Evolutionary conservation across 2,888 invertebrate species (phyloP).

Genomic region (Pristionchus mayeri): DNA sequence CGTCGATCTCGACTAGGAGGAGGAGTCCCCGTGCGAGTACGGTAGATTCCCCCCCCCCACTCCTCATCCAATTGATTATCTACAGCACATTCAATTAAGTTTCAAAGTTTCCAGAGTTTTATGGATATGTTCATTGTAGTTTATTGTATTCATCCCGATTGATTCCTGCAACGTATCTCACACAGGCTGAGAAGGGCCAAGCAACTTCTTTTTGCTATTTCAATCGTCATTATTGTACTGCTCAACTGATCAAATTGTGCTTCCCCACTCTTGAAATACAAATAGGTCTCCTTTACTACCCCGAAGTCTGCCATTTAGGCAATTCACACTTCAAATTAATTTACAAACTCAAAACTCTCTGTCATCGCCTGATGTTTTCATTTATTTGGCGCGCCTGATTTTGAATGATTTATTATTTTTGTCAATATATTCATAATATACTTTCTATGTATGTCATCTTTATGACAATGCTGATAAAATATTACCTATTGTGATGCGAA

Average conservation of each 20-base stretch:
- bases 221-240: not conserved
- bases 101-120: conserved; percentile 33
- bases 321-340: too few species aligned
- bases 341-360: not conserved
- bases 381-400: too few species aligned
- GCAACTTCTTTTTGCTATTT: not conserved
- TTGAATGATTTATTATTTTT: too few species aligned
- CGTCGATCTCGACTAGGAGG: conserved; percentile 23
- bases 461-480: too few species aligned
- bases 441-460: too few species aligned
- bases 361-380: too few species aligned
- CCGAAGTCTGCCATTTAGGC: not conserved
- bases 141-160: not conserved
- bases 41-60: not conserved
- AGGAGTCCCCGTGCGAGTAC: conserved; percentile 12
- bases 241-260: not conserved
- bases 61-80: too few species aligned
- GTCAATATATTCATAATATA: too few species aligned
- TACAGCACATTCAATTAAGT: not conserved
- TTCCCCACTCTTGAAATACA: not conserved
- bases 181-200: not conserved
- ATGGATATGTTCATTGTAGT: not conserved
- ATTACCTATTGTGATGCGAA: too few species aligned
- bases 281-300: not conserved
- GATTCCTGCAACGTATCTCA: conserved; percentile 27